Conservation (phyloP, 2,113 vertebrate genomes). For the Solenodon paradoxus region DNA sequence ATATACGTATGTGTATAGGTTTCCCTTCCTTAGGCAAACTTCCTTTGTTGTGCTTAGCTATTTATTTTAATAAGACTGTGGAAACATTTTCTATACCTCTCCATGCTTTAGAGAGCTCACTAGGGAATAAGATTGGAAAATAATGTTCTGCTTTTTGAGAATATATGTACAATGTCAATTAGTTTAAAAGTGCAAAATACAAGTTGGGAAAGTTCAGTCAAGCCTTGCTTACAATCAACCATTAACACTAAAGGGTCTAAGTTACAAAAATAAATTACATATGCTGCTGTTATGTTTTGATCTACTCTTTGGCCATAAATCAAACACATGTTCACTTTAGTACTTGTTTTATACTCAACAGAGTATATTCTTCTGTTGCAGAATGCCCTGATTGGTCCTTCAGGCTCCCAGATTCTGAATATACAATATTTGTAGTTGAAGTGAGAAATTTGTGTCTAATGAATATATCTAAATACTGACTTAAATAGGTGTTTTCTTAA, state of each 20-base stretch:
- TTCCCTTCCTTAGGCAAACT: not conserved
- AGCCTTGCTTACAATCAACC: not conserved
- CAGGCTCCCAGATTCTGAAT: not conserved
- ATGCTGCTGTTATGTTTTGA: not conserved
- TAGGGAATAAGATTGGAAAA: slow-evolving; percentile 3
- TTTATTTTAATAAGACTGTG: slow-evolving; percentile 60
- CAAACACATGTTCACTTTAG: not conserved
- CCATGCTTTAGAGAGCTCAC: slow-evolving; percentile 13
- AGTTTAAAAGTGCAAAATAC: slow-evolving; percentile 17
- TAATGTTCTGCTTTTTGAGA: not conserved
- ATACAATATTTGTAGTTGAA: not conserved
- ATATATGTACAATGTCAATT: not conserved
- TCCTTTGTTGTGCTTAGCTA: not conserved
- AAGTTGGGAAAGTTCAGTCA: not conserved
- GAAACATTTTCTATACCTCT: slow-evolving; percentile 27
- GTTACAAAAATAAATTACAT: not conserved
- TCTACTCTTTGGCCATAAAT: not conserved
- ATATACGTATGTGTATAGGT: not conserved
- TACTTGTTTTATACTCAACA: not conserved
- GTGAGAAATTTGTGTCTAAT: not conserved
- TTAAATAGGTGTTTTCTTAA: slow-evolving; percentile 25
- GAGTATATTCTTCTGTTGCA: not conserved
- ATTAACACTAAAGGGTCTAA: not conserved
- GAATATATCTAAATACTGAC: slow-evolving; percentile 14
- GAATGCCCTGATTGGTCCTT: not conserved